Percentiles rank a stretch among this genome's conserved stretches.
phyloP scores from a whole-genome alignment of 2,888 invertebrate species.

The Allophyes oxyacanthae region DNA sequence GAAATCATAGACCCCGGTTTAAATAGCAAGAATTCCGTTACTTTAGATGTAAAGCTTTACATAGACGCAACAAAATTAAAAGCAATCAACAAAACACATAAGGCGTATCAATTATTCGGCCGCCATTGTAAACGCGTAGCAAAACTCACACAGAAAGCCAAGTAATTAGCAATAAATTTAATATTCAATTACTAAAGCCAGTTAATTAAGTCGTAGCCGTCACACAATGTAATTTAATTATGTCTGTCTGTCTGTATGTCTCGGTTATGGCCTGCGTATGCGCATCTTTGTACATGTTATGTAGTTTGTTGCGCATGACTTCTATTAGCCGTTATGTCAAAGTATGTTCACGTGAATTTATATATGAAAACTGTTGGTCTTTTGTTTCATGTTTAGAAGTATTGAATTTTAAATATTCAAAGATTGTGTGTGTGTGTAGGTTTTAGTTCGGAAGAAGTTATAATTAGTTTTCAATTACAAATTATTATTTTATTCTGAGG shows the following conservation, averaged over 20 bases:
- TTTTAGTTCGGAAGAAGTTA: too few relatives aligned
- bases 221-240: conserved; percentile 53
- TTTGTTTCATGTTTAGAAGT: neutral
- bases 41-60: neutral
- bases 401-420: conserved; percentile 2
- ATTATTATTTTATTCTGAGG: too few relatives aligned
- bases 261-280: conserved; percentile 35
- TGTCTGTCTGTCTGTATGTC: conserved; percentile 53
- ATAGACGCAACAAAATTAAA: conserved; percentile 16
- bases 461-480: too few relatives aligned
- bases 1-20: too few relatives aligned
- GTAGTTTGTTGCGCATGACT: conserved; percentile 11
- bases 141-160: conserved; percentile 37
- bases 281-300: conserved; percentile 32
- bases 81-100: conserved; percentile 28
- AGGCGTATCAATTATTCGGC: conserved; percentile 22
- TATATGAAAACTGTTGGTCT: neutral
- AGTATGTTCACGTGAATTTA: conserved; percentile 1
- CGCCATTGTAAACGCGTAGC: conserved; percentile 21
- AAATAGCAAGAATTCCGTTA: neutral
- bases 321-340: conserved; percentile 2
- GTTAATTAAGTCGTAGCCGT: conserved; percentile 72
- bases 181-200: conserved; percentile 78
- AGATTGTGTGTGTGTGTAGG: too few relatives aligned
- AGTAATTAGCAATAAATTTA: conserved; percentile 82